Evolutionary conservation across 2,888 invertebrate species (phyloP).

Genomic region (Sarcophaga subvicina): DNA sequence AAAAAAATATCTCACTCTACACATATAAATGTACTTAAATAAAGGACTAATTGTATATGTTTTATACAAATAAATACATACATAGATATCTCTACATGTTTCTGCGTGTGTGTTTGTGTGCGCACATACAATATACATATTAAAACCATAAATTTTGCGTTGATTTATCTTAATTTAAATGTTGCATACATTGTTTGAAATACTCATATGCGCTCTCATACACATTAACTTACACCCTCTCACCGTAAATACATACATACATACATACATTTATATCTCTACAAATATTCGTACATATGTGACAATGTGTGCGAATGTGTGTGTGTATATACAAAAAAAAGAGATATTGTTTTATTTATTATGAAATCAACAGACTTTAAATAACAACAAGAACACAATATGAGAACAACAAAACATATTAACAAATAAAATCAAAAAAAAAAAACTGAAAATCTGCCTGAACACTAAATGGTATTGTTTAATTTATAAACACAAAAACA

Average conservation of each 20-base stretch:
- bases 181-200: conserved; percentile 72
- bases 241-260: background rate
- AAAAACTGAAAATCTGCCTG: conserved; percentile 24
- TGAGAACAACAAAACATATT: background rate
- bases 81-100: background rate
- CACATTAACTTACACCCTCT: background rate
- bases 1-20: conserved; percentile 8
- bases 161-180: conserved; percentile 82
- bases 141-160: conserved; percentile 80
- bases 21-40: conserved; percentile 17
- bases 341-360: conserved; percentile 64
- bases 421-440: too few species aligned
- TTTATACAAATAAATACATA: background rate
- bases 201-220: conserved; percentile 9
- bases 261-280: background rate
- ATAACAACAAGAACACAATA: conserved; percentile 53
- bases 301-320: background rate
- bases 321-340: conserved; percentile 32
- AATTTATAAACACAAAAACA: conserved; percentile 55
- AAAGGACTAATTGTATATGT: conserved; percentile 57
- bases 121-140: conserved; percentile 19
- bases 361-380: conserved; percentile 67
- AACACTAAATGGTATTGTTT: conserved; percentile 62
- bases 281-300: background rate
- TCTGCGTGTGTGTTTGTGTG: conserved; percentile 7